Conservation (phyloP, 1,140 invertebrate genomes). For the Lethocerus indicus region DNA sequence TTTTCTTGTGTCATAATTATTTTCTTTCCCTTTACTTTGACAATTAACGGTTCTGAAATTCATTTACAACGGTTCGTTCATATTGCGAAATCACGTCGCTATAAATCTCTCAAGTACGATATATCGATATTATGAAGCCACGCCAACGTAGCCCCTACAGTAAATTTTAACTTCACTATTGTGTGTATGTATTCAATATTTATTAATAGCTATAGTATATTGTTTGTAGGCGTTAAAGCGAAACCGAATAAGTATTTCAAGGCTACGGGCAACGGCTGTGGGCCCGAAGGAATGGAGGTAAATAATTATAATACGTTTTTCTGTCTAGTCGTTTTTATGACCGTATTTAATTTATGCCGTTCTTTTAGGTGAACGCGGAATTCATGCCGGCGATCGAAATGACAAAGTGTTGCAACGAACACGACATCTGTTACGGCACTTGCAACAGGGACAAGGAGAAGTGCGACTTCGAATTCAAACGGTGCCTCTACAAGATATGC, state of each 20-base stretch:
- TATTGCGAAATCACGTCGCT: neutral
- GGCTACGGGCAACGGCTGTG: conserved; percentile 63
- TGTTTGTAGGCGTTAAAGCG: conserved; percentile 38
- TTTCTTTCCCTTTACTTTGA: too few species aligned
- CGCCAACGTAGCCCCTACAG: neutral
- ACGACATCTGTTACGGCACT: conserved; percentile 81
- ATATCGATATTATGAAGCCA: neutral
- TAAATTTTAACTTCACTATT: neutral
- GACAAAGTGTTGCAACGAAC: conserved; percentile 66
- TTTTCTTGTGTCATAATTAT: too few species aligned
- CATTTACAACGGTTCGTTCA: too few species aligned
- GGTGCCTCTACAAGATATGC: conserved; percentile 69
- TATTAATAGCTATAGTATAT: neutral
- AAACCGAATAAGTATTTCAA: conserved; percentile 53
- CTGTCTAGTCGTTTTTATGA: neutral
- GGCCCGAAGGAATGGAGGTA: conserved; percentile 25
- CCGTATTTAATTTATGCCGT: neutral
- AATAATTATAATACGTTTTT: neutral
- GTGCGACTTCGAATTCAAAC: conserved; percentile 73
- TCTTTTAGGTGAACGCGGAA: neutral
- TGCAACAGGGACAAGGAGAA: conserved; percentile 70
- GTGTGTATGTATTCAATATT: neutral
- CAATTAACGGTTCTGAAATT: too few species aligned
- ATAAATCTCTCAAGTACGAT: neutral
- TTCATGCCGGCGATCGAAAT: conserved; percentile 36